Evolutionary conservation across 2,888 invertebrate genomes (phyloP), one percentile per base, ranked within the genome.

Genomic region (Anagyrus pseudococci): DNA sequence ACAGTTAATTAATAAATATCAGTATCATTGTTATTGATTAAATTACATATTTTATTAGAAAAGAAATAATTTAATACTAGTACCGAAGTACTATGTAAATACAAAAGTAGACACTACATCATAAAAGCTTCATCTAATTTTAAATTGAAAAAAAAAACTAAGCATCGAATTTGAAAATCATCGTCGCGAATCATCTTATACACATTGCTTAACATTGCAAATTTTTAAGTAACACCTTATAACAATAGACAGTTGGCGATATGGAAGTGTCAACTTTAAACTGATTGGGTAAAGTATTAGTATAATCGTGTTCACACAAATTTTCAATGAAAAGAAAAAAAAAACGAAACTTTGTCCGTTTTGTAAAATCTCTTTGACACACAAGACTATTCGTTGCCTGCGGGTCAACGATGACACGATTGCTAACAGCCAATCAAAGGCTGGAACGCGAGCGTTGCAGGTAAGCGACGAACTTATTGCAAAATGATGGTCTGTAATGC

Each of bases 251-350:
- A 48, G 8, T 52, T 33, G 49, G 55, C 52, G 41, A 53, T 41
- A 44, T 57, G 54, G 44, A 61, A 33, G 10, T 8, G 10, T 46
- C 64, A 58, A 54, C 59, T 56, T 43, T 40, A 19, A 56, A 46
- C 10, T 22, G 17, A 20, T 41, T 29, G 25, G 61, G 64, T 65
- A 65, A 4, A 58, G 64, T 65, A 65, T 65, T 44, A 23, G 6
- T 54, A 15, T 44, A n/a, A n/a, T n/a, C n/a, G n/a, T n/a, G n/a
- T n/a, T n/a, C n/a, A 37, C 33, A 2, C 15, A 37, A 37, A 37
- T 13, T 4, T 2, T 37, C 33, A 37, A 13, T 8, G 13, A 2
- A 37, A 37, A n/a, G n/a, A n/a, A n/a, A n/a, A n/a, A n/a, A n/a
- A n/a, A n/a, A n/a, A 15, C 10, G 33, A 37, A 37, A 13, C 13